Evolutionary conservation across 2,888 invertebrate genomes (phyloP).

Genomic region (Polydrusus cervinus): DNA sequence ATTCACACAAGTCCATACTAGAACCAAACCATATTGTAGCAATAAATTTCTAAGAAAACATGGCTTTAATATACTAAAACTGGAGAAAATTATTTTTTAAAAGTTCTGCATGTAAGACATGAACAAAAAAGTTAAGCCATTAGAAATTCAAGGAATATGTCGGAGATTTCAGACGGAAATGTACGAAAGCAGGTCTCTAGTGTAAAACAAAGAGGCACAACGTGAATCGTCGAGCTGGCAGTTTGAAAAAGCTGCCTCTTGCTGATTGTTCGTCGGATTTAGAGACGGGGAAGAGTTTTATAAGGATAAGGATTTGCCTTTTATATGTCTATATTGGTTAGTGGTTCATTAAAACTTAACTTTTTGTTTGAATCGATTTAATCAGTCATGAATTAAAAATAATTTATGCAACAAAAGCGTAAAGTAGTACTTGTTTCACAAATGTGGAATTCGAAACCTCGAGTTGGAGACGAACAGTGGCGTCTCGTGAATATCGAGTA

Average conservation of each 20-base stretch:
- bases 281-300: conserved; percentile 9
- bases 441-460: no score
- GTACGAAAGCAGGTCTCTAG: conserved; percentile 35
- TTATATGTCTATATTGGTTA: neutral
- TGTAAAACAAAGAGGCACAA: conserved; percentile 34
- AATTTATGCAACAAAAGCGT: no score
- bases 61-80: neutral
- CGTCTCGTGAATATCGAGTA: no score
- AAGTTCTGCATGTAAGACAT: conserved; percentile 8
- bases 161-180: conserved; percentile 26
- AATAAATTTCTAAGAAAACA: no score
- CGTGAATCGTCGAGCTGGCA: conserved; percentile 26
- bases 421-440: no score
- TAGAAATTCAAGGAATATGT: conserved; percentile 31
- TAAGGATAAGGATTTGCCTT: conserved; percentile 6
- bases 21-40: no score
- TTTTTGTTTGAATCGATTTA: no score
- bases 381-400: no score
- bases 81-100: neutral
- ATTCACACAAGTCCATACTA: no score
- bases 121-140: conserved; percentile 26
- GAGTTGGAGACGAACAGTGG: no score
- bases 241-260: conserved; percentile 34
- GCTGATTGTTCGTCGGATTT: conserved; percentile 25
- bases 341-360: no score